Evolutionary conservation across 2,113 vertebrate genomes (phyloP), one percentile per base, ranked within the genome.

Genomic region (Chaetura pelagica): DNA sequence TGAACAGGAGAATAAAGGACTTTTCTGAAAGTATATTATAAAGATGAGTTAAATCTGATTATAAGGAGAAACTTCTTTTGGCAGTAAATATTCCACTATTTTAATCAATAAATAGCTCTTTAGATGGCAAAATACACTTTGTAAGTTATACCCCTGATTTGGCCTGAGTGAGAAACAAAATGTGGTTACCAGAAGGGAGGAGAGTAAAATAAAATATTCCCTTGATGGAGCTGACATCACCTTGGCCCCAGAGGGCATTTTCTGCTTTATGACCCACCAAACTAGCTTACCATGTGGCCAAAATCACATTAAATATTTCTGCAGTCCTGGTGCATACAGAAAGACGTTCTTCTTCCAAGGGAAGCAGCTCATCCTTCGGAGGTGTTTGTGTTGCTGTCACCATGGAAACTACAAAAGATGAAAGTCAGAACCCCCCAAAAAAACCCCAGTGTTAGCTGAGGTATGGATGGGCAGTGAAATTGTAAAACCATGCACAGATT

Each of bases 371-470:
- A 87, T 89, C 93, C 79, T 97, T 96, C 34, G 46, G 92, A 95
- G 84, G 66, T 97, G 84, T 97, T 97, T 98, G 97, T 97, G 84
- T 97, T 80, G 69, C 89, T 15, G 22, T 97, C 90, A 81, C 90
- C 91, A 93, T 1, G 16, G 94, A 89, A 85, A 98, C 91, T 22
- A 73, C 64, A 73, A 96, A 94, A 97, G 94, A 92, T 96, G 89
- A 93, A 95, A 96, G 69, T 72, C 75, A 72, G 71, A 77, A 26
- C 38, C 21, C 5, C 0, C 23, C 84, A 63, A 73, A 80, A 91
- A 89, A 58, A 83, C 22, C 55, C 55, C 19, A 44, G 44, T 22
- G 32, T 77, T 48, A 71, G 57, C 40, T 71, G 59, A 77, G 66
- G 69, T 61, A 59, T 30, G 69, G 76, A 84, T 93, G 62, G 72